Conservation (phyloP, 2,888 invertebrate genomes). For the Omphaloscelis lunosa region DNA sequence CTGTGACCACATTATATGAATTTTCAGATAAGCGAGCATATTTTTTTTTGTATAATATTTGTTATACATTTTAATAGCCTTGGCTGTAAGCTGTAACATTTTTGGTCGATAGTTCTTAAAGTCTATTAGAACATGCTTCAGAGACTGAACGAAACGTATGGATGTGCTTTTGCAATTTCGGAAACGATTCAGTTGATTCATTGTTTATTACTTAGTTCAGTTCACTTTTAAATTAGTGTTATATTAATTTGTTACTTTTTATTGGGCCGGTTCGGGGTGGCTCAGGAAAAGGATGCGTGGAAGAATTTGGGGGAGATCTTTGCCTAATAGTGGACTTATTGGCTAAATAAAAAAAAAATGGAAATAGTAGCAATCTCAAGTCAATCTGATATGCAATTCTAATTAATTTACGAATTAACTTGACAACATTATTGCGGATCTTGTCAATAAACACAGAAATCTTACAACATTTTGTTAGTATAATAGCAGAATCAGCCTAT, state of each 20-base stretch:
- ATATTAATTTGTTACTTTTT: neutral
- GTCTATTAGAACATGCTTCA: constrained; percentile 24
- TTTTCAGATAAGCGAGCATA: neutral
- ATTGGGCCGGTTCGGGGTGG: neutral
- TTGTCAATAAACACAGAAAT: neutral
- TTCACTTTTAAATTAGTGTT: neutral
- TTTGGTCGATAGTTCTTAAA: constrained; percentile 40
- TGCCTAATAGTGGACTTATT: neutral
- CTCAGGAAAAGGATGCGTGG: neutral
- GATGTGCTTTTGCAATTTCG: constrained; percentile 1
- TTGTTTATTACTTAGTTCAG: neutral
- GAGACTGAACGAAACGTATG: neutral
- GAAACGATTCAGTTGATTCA: neutral
- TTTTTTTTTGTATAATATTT: constrained; percentile 9
- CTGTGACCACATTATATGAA: neutral
- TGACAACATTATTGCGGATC: neutral
- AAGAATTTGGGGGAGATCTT: neutral
- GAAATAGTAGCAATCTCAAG: no score
- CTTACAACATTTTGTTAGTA: neutral
- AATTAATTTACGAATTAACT: neutral
- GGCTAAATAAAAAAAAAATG: neutral
- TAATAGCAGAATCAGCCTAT: no score
- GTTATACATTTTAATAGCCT: constrained; percentile 9
- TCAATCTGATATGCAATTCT: neutral
- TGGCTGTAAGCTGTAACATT: constrained; percentile 13